Evolutionary conservation across 2,113 vertebrate species (phyloP).

Genomic region (Syrmaticus mikado): DNA sequence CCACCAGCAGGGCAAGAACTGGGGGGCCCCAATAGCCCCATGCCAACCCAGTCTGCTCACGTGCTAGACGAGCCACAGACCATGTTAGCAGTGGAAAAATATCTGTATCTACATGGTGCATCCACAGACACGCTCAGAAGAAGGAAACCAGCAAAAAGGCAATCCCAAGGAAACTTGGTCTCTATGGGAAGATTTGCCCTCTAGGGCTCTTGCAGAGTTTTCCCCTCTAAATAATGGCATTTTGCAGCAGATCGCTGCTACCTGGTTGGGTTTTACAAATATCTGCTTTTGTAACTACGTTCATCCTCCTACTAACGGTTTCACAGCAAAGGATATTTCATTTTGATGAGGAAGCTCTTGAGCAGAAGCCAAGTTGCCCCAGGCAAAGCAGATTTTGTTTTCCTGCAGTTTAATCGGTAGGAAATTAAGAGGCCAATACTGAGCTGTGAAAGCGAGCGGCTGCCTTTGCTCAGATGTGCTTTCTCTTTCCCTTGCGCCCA

Average conservation of each 20-base stretch:
- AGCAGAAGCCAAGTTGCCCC: constrained; percentile 66
- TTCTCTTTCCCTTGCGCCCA: not conserved
- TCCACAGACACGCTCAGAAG: not conserved
- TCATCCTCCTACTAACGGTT: constrained; percentile 56
- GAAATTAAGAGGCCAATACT: constrained; percentile 67
- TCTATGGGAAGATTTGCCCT: not conserved
- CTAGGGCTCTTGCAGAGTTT: not conserved
- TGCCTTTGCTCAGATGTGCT: constrained; percentile 15
- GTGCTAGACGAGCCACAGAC: not conserved
- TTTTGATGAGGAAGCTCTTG: constrained; percentile 73
- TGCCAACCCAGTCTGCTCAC: not conserved
- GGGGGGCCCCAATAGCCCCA: not conserved
- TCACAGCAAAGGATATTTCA: constrained; percentile 66
- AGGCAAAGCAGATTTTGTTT: constrained; percentile 77
- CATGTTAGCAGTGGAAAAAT: not conserved
- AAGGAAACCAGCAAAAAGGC: not conserved
- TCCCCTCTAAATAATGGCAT: not conserved
- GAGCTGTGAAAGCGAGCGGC: constrained; percentile 54
- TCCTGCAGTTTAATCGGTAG: constrained; percentile 73
- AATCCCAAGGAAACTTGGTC: not conserved
- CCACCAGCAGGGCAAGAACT: not conserved
- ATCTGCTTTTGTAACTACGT: constrained; percentile 28
- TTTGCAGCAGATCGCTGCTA: not conserved
- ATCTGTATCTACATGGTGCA: not conserved
- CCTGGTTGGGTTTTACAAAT: constrained; percentile 32